Base-by-base conservation (phyloP, 2,113 vertebrate species). In the Solea solea region DNA sequence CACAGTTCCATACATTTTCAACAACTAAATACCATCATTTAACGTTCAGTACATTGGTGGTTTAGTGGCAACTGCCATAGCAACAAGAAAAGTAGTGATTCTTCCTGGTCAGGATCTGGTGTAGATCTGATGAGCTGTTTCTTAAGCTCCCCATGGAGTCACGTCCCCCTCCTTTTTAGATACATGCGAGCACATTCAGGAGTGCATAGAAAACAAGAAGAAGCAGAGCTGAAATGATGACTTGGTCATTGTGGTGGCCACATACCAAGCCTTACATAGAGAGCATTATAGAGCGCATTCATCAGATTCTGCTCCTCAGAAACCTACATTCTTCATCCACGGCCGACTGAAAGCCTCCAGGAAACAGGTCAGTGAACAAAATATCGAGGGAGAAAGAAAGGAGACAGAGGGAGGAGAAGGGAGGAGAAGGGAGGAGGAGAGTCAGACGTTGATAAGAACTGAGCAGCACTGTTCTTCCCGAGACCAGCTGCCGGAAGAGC, bases 321-420 rank as follows among this genome's bases (percentile, higher is more conserved):
- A 78, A 72, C 39, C 69, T 69, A n/a, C 69, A 77, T 74, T 69
- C 72, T 70, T 71, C 52, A 55, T 80, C 74, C 69, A 69, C 28
- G 46, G 64, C 71, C 70, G 7, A 72, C 74, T 78, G 61, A 84
- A 85, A 76, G 80, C 87, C 87, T 89, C 50, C 75, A 82, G 89
- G 88, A 91, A 88, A 91, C 85, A 89, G 85, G 86, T 91, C 86
- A 89, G 57, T 39, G 71, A 82, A 89, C 88, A 88, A 88, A 89
- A 25, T 11, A 27, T 10, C 8, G 54, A 63, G 56, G 16, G 70
- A 65, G 70, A 78, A 27, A 16, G 50, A 59, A 62, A 60, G 64
- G 74, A 72, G 78, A 75, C 28, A 11, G 56, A 71, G 72, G 79
- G 70, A 67, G 53, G 61, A 57, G 55, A 48, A 62, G 46, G 67